Base-by-base conservation (phyloP, 1,140 invertebrate species). In the Hycleus cichorii region DNA sequence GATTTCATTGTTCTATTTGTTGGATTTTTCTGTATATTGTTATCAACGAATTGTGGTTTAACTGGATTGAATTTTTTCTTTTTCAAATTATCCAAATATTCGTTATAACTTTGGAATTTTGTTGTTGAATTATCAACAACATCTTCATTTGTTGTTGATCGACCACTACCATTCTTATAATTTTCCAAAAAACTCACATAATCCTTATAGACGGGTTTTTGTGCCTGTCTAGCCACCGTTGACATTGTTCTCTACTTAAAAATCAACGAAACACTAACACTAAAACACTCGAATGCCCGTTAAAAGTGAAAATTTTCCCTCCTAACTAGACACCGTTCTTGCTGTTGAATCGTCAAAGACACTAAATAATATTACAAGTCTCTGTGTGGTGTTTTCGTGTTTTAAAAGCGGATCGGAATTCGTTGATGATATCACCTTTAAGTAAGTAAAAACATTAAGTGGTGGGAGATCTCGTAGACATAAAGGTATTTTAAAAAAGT, bases 171-270 rank as follows among this genome's bases (percentile, higher is more conserved):
- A 39, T 60, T 60, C 27, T 57, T 61, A 48, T 69, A 70, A 43
- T 51, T 64, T 9, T 58, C 62, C 47, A 70, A 49, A 53, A 69
- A 70, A 26, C 60, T 63, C 12, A 64, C 62, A 54, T 70, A 70
- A 24, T 69, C 67, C 44, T 65, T 69, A 40, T 69, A 70, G 5
- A 12, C 18, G 6, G 49, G 18, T 32, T 32, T 32, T 32, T 32
- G 32, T 5, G 32, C 4, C 10, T 40, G 11, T 18, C 18, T 44
- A 2, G 43, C 10, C 9, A 42, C 26, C 4, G 51, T 46, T 4
- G 51, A 45, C 3, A 42, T 18, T 3, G 51, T 53, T 11, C 39
- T 7, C 9, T 40, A 32, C 1, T 32, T 25, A 27, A 44, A 39
- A 6, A 26, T 8, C 44, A 42, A 12, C 11, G 40, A 45, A 26